phyloP scores from a whole-genome alignment of 2,888 invertebrate genomes.

The Autographa gamma region DNA sequence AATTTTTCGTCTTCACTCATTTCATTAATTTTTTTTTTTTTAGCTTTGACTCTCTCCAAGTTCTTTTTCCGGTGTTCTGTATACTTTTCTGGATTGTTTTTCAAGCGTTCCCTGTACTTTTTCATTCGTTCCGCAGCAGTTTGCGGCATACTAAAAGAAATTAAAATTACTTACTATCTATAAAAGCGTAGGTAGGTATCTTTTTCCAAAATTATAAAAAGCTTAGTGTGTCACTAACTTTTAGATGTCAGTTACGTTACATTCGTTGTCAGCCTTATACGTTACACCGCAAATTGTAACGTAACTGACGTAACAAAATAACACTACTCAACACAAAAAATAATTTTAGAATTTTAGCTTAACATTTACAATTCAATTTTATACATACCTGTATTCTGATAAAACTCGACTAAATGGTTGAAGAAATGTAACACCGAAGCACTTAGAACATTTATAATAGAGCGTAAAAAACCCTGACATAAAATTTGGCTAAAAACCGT shows the following conservation, averaged over 20 bases:
- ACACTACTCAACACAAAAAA: not conserved
- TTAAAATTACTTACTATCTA: too few species aligned
- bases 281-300: constrained; percentile 1
- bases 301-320: not conserved
- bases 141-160: constrained; percentile 25
- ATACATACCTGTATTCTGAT: not conserved
- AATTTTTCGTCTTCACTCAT: constrained; percentile 20
- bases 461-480: too few species aligned
- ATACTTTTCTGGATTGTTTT: constrained; percentile 25
- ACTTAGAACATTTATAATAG: not conserved
- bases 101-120: constrained; percentile 33
- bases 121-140: constrained; percentile 31
- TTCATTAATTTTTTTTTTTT: constrained; percentile 21
- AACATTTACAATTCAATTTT: too few species aligned
- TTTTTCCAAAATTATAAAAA: constrained; percentile 8
- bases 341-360: too few species aligned
- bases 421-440: constrained; percentile 7
- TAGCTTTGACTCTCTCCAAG: constrained; percentile 10
- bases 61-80: constrained; percentile 10
- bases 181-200: constrained; percentile 3
- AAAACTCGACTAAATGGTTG: constrained; percentile 6
- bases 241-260: constrained; percentile 8
- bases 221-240: constrained; percentile 8
- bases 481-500: too few species aligned
- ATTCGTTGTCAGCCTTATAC: constrained; percentile 8